These are phyloP conservation scores for Tortricodes alternella DNA, from an alignment of 2,888 invertebrate genomes.

Conservation along the genomic window DNA sequence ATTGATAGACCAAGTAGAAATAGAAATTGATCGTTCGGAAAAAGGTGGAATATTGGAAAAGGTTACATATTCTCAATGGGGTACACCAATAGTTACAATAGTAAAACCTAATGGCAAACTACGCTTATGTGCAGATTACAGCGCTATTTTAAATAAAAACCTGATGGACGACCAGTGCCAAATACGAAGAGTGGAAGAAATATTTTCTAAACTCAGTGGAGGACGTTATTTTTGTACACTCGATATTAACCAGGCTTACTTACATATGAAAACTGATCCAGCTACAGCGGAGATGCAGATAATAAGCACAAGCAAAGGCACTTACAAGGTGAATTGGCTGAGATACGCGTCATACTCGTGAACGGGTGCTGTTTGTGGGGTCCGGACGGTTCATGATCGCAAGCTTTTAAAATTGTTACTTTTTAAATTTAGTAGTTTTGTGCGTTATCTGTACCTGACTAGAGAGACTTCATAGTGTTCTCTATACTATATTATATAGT, in stretches of 20 bases:
- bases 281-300: conserved; percentile 31
- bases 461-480: too few relatives aligned
- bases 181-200: conserved; percentile 30
- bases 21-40: conserved; percentile 23
- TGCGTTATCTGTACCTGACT: too few relatives aligned
- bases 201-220: conserved; percentile 30
- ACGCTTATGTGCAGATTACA: conserved; percentile 31
- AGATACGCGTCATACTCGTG: too few relatives aligned
- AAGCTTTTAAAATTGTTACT: too few relatives aligned
- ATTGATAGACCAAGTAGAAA: conserved; percentile 17
- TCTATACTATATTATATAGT: too few relatives aligned
- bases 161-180: conserved; percentile 16
- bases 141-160: conserved; percentile 29
- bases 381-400: too few relatives aligned
- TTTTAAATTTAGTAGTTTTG: too few relatives aligned
- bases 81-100: conserved; percentile 30
- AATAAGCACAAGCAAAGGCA: conserved; percentile 41
- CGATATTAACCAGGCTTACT: conserved; percentile 33
- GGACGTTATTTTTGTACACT: conserved; percentile 31
- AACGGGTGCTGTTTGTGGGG: too few relatives aligned
- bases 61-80: conserved; percentile 31
- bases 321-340: conserved; percentile 45
- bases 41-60: conserved; percentile 25
- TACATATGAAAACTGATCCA: conserved; percentile 25
- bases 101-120: conserved; percentile 29